phyloP scores from a whole-genome alignment of 2,113 vertebrate species.

The Syrrhaptes paradoxus region DNA sequence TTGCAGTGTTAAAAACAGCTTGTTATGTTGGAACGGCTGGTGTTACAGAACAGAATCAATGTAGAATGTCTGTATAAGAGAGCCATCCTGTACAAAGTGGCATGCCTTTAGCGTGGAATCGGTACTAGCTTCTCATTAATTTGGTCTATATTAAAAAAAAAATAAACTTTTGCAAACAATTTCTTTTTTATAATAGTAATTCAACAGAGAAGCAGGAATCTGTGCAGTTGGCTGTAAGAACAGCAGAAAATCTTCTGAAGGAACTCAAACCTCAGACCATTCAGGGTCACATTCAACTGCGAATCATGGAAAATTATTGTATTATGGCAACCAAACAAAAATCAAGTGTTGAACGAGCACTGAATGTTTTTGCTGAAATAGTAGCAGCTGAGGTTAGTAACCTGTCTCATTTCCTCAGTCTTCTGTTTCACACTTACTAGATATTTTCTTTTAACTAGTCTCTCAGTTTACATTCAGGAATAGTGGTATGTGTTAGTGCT shows the following conservation, averaged over 20 bases:
- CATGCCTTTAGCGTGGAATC: not conserved
- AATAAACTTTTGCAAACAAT: not conserved
- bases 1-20: not conserved
- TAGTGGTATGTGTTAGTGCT: not conserved
- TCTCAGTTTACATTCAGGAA: not conserved
- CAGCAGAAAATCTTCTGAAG: constrained; percentile 94
- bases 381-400: constrained; percentile 89
- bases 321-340: constrained; percentile 93
- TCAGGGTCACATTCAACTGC: constrained; percentile 88
- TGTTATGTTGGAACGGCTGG: not conserved
- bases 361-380: constrained; percentile 89
- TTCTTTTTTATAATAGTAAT: constrained; percentile 77
- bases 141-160: not conserved
- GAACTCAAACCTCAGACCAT: constrained; percentile 92
- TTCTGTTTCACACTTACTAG: not conserved
- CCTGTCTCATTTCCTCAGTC: not conserved
- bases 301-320: constrained; percentile 94
- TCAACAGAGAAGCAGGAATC: constrained; percentile 95
- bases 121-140: not conserved
- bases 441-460: not conserved
- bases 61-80: not conserved
- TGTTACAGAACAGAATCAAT: not conserved
- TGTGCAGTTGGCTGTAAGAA: constrained; percentile 91
- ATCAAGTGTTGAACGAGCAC: constrained; percentile 88
- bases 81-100: not conserved